These are phyloP conservation scores for Sarcophilus harrisii DNA, from an alignment of 2,797 vertebrate genomes.

Conservation along the genomic window DNA sequence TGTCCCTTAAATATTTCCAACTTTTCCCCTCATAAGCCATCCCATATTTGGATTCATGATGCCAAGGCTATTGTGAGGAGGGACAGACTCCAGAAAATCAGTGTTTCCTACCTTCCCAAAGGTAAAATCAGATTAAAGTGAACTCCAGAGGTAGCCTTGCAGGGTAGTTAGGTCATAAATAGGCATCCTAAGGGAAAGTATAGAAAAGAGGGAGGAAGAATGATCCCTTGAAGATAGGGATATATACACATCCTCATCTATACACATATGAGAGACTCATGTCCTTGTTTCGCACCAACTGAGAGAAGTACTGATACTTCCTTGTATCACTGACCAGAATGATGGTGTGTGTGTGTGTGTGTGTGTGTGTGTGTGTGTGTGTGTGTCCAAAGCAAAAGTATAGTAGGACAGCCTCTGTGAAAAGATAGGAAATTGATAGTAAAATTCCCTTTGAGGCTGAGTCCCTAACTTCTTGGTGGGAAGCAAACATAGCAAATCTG, in stretches of 20 bases:
- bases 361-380: too few relatives aligned
- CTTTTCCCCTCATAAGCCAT: slow-evolving; percentile 4
- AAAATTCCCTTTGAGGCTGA: not conserved
- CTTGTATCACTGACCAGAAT: too few relatives aligned
- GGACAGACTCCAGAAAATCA: not conserved
- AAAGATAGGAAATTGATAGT: not conserved
- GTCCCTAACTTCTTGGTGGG: not conserved
- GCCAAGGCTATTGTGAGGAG: not conserved
- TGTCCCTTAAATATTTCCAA: not conserved
- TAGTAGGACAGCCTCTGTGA: not conserved
- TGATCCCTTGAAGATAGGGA: not conserved
- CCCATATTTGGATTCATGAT: not conserved
- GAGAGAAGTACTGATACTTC: not conserved
- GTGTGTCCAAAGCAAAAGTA: not conserved
- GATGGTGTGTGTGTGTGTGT: too few relatives aligned
- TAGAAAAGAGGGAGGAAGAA: not conserved
- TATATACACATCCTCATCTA: not conserved
- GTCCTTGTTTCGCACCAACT: not conserved
- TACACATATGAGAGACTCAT: not conserved
- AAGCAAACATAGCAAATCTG: not conserved
- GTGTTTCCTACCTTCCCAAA: not conserved
- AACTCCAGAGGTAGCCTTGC: not conserved
- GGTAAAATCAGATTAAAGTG: not conserved
- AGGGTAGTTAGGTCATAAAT: not conserved
- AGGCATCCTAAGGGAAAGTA: not conserved